phyloP scores from a whole-genome alignment of 2,888 invertebrate genomes.

The Melinaea menophilus region DNA sequence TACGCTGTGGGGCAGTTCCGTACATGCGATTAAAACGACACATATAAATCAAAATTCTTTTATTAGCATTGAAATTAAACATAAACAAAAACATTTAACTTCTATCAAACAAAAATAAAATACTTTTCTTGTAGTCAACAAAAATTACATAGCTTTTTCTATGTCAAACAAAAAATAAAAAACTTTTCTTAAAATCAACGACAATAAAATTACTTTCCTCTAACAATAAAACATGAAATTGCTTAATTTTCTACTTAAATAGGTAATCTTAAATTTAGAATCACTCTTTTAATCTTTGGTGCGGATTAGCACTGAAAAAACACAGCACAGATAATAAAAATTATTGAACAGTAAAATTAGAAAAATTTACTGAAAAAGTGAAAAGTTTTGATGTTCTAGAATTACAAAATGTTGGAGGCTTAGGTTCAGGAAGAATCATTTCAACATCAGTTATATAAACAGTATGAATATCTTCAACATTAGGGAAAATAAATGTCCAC shows the following conservation, averaged over 20 bases:
- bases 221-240: constrained; percentile 8
- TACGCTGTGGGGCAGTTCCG: constrained; percentile 8
- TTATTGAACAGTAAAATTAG: constrained; percentile 7
- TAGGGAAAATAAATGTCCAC: neutral
- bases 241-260: constrained; percentile 9
- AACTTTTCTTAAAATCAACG: constrained; percentile 9
- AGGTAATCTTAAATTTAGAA: constrained; percentile 5
- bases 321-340: constrained; percentile 1
- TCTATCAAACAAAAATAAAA: constrained; percentile 8
- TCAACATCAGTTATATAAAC: constrained; percentile 8
- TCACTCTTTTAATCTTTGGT: neutral
- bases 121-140: constrained; percentile 9
- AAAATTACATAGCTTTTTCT: constrained; percentile 6
- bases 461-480: neutral
- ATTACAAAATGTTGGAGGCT: constrained; percentile 9
- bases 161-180: constrained; percentile 8
- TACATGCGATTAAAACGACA: constrained; percentile 12
- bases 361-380: constrained; percentile 9
- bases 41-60: constrained; percentile 12
- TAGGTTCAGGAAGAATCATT: constrained; percentile 10
- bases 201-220: constrained; percentile 9
- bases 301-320: constrained; percentile 1
- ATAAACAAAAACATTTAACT: constrained; percentile 3
- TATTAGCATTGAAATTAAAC: constrained; percentile 11
- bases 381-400: constrained; percentile 11